Percentiles rank a stretch among this genome's conserved stretches.
Evolutionary conservation across 1,140 invertebrate genomes (phyloP).

Genomic region (Mizuhopecten yessoensis): DNA sequence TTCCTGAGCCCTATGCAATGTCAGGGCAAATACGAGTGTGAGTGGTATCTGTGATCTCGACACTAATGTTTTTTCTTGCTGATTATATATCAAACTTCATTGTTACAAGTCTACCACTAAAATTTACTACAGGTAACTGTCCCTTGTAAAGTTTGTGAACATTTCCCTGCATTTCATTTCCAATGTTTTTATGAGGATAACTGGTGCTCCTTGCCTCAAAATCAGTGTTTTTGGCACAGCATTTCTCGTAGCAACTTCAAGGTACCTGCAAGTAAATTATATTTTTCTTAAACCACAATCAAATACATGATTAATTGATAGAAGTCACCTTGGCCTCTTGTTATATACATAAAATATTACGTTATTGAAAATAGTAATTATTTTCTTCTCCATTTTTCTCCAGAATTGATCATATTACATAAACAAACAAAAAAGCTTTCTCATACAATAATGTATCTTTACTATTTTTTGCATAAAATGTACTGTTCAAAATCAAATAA

Average conservation of each 20-base stretch:
- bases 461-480: too few relatives aligned
- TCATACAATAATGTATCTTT: too few relatives aligned
- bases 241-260: conserved; percentile 17
- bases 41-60: conserved; percentile 52
- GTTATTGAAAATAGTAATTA: too few relatives aligned
- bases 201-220: conserved; percentile 55
- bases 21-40: conserved; percentile 53
- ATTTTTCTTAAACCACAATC: not conserved
- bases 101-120: conserved; percentile 36
- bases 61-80: conserved; percentile 48
- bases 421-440: too few relatives aligned
- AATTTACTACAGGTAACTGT: conserved; percentile 50
- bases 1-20: conserved; percentile 58
- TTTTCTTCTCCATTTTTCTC: too few relatives aligned
- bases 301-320: too few relatives aligned
- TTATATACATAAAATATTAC: too few relatives aligned
- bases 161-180: conserved; percentile 43
- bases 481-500: too few relatives aligned
- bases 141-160: conserved; percentile 52
- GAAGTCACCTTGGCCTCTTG: too few relatives aligned
- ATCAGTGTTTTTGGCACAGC: conserved; percentile 54
- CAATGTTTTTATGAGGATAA: conserved; percentile 57
- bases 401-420: not conserved
- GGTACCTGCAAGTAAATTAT: conserved; percentile 41
- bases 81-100: conserved; percentile 53